These are phyloP conservation scores for Antheraea assamensis DNA, from an alignment of 2,888 invertebrate species.

Conservation along the genomic window DNA sequence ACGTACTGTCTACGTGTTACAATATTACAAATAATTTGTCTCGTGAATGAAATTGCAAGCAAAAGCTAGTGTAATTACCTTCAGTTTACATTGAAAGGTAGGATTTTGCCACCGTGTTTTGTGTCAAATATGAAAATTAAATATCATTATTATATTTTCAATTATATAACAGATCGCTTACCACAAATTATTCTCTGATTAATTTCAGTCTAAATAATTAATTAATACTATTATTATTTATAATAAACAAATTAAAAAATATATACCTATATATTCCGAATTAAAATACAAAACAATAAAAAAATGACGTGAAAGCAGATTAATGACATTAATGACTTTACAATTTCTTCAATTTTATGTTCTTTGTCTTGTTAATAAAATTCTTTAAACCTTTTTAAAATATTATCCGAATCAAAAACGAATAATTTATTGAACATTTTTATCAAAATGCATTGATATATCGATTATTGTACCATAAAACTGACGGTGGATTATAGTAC, in stretches of 20 bases:
- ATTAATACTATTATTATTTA: conserved; percentile 6
- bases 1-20: too few species aligned
- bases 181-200: neutral
- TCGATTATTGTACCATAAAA: neutral
- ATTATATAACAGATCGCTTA: neutral
- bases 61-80: too few species aligned
- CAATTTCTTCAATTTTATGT: neutral
- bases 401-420: too few species aligned
- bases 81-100: neutral
- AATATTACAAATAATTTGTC: too few species aligned
- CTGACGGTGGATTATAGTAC: neutral
- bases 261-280: neutral
- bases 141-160: neutral
- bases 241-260: neutral
- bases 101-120: neutral
- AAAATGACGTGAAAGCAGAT: neutral
- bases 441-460: too few species aligned
- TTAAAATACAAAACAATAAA: neutral
- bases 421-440: too few species aligned
- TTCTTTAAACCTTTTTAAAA: too few species aligned
- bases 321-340: neutral
- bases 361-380: too few species aligned
- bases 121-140: conserved; percentile 6
- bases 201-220: conserved; percentile 7
- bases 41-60: too few species aligned